Conservation (phyloP, 2,113 vertebrate genomes). For the Peucedramus taeniatus region DNA sequence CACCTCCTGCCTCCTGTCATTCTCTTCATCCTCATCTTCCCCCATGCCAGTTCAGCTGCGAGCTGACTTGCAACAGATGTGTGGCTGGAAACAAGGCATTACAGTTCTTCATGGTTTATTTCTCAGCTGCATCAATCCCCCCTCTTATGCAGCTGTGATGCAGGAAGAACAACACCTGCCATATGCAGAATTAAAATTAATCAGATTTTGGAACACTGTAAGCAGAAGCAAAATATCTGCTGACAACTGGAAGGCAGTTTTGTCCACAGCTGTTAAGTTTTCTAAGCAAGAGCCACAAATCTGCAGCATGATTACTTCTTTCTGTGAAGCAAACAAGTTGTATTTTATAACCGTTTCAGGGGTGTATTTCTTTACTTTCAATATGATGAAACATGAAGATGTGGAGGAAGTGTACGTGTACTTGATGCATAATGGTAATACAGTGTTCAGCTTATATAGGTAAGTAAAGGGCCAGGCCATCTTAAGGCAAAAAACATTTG, state of each 20-base stretch:
- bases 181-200: not conserved
- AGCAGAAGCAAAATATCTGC: not conserved
- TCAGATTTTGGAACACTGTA: not conserved
- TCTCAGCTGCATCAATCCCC: not conserved
- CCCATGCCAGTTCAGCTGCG: not conserved
- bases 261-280: not conserved
- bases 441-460: conserved; percentile 84
- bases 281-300: not conserved
- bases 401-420: conserved; percentile 82
- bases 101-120: not conserved
- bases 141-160: not conserved
- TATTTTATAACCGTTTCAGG: conserved; percentile 59
- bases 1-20: not conserved
- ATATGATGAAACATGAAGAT: conserved; percentile 85
- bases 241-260: not conserved
- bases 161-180: not conserved
- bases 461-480: not conserved
- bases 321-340: not conserved
- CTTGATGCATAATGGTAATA: conserved; percentile 85
- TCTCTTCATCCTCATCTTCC: not conserved
- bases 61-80: not conserved
- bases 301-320: not conserved
- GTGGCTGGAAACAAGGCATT: not conserved
- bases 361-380: conserved; percentile 84
- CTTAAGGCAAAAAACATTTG: not conserved